phyloP scores from a whole-genome alignment of 2,888 invertebrate genomes.

The Calameuta pallipes region DNA sequence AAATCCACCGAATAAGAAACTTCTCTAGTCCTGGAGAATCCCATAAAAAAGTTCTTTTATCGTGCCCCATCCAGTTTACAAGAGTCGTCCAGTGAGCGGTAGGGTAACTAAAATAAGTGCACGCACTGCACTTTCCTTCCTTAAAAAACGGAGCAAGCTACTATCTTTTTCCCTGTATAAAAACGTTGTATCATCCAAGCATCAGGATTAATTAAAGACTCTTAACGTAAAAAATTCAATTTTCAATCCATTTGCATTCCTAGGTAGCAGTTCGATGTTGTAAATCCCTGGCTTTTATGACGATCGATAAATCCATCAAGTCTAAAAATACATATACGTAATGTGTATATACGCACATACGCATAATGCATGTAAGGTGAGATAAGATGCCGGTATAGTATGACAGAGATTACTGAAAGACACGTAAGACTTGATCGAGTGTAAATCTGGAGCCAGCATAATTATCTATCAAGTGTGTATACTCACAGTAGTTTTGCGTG shows the following conservation, averaged over 20 bases:
- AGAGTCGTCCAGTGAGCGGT: neutral
- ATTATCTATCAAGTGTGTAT: neutral
- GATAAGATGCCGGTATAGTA: constrained; percentile 24
- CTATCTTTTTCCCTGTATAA: neutral
- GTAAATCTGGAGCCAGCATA: neutral
- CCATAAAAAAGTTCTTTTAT: neutral
- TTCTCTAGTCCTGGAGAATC: neutral
- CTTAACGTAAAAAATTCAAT: neutral
- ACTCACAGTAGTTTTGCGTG: neutral
- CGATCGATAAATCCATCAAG: neutral
- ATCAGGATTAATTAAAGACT: neutral
- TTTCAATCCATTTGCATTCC: neutral
- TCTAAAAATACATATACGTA: neutral
- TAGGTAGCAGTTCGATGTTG: neutral
- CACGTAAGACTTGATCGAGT: constrained; percentile 21
- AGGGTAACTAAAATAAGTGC: neutral
- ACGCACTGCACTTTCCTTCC: neutral
- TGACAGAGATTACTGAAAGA: constrained; percentile 30
- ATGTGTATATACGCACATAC: neutral
- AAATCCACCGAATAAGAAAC: neutral
- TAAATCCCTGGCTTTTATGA: neutral
- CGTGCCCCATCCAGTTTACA: neutral
- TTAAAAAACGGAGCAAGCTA: neutral
- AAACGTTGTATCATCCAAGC: neutral
- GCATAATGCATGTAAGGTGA: neutral